These are phyloP conservation scores for Diplogasteroides magnus DNA, from an alignment of 1,140 invertebrate genomes.

Conservation along the genomic window DNA sequence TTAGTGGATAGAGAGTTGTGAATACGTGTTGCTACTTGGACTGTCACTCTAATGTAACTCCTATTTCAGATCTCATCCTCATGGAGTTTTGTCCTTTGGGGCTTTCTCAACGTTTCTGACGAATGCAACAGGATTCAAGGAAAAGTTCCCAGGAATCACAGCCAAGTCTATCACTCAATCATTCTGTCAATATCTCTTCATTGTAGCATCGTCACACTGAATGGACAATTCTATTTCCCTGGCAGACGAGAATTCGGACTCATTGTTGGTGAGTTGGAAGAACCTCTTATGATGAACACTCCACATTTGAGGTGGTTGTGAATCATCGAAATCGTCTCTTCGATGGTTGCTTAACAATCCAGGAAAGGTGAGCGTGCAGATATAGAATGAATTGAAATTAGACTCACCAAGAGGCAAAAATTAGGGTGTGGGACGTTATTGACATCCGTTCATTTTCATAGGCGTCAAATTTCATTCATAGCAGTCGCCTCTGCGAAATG, in stretches of 20 bases:
- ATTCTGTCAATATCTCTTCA: neutral
- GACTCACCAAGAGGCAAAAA: too few species aligned
- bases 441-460: too few species aligned
- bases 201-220: conserved; percentile 67
- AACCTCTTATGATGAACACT: too few species aligned
- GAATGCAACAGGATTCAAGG: conserved; percentile 56
- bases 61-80: conserved; percentile 54
- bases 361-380: conserved; percentile 46
- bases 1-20: too few species aligned
- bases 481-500: too few species aligned
- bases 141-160: conserved; percentile 57
- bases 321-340: conserved; percentile 54
- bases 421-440: too few species aligned
- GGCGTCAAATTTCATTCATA: too few species aligned
- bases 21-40: too few species aligned
- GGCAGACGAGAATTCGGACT: conserved; percentile 70
- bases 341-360: conserved; percentile 58
- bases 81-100: conserved; percentile 58
- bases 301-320: conserved; percentile 34
- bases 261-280: conserved; percentile 40
- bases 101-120: conserved; percentile 57
- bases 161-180: too few species aligned
- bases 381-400: too few species aligned
- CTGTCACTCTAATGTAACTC: neutral
- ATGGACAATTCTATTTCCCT: conserved; percentile 74